phyloP scores from a whole-genome alignment of 2,888 invertebrate species.

The Eristalinus aeneus region DNA sequence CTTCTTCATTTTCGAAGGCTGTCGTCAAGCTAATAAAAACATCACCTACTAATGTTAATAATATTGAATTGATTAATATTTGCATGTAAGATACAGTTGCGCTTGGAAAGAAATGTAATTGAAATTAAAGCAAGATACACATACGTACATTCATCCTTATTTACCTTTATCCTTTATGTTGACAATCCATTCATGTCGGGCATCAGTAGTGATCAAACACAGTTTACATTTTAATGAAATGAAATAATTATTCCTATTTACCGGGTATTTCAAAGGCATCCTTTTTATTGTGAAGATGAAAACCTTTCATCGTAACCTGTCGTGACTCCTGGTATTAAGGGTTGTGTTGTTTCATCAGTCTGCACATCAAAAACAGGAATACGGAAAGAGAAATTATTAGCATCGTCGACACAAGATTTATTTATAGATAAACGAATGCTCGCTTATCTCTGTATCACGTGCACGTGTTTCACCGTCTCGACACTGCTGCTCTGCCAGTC shows the following conservation, averaged over 20 bases:
- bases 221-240: slow-evolving; percentile 16
- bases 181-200: background rate
- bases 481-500: background rate
- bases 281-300: background rate
- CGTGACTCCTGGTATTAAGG: slow-evolving; percentile 7
- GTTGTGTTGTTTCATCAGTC: slow-evolving; percentile 10
- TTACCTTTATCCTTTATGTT: background rate
- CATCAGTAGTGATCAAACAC: background rate
- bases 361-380: background rate
- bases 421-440: slow-evolving; percentile 13
- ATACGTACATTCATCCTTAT: no score
- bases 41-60: no score
- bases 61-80: no score
- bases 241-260: background rate
- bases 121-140: no score
- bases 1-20: no score
- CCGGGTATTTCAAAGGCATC: background rate
- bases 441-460: background rate
- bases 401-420: slow-evolving; percentile 10
- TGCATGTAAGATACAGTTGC: no score
- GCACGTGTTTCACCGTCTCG: background rate
- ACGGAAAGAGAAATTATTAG: slow-evolving; percentile 6
- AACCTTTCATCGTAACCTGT: slow-evolving; percentile 4
- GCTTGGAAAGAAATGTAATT: no score
- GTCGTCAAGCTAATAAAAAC: no score